Base-by-base conservation (phyloP, 2,797 vertebrate species). In the Tokudaia muenninki region DNA sequence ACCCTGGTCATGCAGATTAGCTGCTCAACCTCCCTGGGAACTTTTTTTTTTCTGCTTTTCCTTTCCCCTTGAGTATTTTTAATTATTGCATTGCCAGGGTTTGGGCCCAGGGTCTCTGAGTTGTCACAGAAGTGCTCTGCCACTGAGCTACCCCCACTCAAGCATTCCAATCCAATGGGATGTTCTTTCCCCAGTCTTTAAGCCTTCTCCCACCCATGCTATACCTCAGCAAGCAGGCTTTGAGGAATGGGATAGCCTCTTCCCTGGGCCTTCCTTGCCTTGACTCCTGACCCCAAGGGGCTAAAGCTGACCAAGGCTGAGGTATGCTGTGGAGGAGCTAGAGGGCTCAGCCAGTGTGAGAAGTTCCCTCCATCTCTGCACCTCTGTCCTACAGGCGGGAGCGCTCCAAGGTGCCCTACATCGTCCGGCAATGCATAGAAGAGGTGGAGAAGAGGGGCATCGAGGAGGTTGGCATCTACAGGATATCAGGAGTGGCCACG, bases 331-430 rank as follows among this genome's bases (percentile, higher is more conserved):
- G 44, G 83, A 13, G 47, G 63, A 52, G 19, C 8, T 13, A 6
- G 17, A 61, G 8, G 34, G 63, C 3, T 1, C 19, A 24, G 63
- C n/a, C 57, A 0, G 55, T 1, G 22, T 1, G 63, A 37, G 47
- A 31, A 29, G 34, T 19, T 22, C 44, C 72, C 9, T 52, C 52
- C 65, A 21, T 77, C 26, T n/a, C 0, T 0, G 17, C 5, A n/a
- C 0, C 2, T 50, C 63, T 87, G 29, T 87, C 93, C 63, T 0
- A 0, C 98, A 99, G 99, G 98, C 99, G 99, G 0, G 99, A 99
- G 98, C 99, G 99, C 98, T 99, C 99, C 98, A 99, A 99, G 99
- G 99, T 99, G 98, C 99, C 99, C 98, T 99, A 99, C 98, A 99
- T 99, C 9, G 99, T 99, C 96, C 99, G 99, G 96, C 99, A 99